A percentile compares a stretch with the other conserved stretches of the same genome.
phyloP scores from a whole-genome alignment of 2,113 vertebrate genomes.

The Geococcyx californianus region DNA sequence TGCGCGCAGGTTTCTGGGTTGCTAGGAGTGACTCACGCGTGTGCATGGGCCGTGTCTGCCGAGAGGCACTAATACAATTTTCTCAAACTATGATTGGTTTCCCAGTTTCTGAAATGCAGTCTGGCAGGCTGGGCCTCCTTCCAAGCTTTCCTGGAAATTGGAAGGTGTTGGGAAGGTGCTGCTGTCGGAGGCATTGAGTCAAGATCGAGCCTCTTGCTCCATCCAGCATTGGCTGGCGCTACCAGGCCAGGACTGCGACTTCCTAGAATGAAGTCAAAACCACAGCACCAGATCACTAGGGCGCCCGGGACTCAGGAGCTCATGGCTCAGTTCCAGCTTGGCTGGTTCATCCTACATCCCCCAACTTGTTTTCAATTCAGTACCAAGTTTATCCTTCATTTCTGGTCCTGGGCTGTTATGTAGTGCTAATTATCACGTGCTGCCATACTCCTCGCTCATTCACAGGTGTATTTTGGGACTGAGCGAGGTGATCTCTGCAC shows the following conservation, averaged over 20 bases:
- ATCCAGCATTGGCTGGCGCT: rapidly evolving
- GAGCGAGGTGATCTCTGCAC: neutral
- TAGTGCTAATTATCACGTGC: neutral
- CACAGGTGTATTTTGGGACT: neutral
- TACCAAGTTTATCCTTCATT: neutral
- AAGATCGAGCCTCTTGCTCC: neutral
- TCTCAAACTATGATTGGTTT: neutral
- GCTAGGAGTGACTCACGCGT: neutral
- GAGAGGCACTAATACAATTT: neutral
- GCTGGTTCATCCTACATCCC: neutral
- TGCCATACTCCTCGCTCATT: neutral
- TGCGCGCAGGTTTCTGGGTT: neutral
- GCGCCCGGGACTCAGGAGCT: neutral
- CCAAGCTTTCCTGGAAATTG: slow-evolving; percentile 27
- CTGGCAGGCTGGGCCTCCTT: slow-evolving; percentile 14
- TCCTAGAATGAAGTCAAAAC: neutral
- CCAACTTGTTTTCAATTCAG: neutral
- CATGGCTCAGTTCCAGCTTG: neutral
- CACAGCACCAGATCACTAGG: rapidly evolving
- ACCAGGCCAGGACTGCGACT: neutral
- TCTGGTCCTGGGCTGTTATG: neutral
- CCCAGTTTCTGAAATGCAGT: neutral
- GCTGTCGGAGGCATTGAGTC: neutral
- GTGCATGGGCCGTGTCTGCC: neutral
- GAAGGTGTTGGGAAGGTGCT: neutral